Evolutionary conservation across 2,888 invertebrate genomes (phyloP).

Genomic region (Aplocera efformata): DNA sequence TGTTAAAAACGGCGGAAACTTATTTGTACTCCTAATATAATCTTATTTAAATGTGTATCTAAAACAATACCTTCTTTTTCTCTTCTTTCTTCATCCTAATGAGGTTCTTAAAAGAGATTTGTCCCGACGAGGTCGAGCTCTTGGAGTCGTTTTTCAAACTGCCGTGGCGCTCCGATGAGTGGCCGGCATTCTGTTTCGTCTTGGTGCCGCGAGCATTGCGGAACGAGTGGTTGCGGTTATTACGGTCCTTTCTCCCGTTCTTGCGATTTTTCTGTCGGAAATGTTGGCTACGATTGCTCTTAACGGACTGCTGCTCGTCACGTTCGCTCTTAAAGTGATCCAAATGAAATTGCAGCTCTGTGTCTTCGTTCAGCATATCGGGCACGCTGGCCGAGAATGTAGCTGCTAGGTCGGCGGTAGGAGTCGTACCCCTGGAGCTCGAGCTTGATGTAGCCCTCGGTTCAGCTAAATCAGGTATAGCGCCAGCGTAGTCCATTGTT

Average conservation of each 20-base stretch:
- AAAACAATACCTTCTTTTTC: constrained; percentile 41
- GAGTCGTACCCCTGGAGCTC: constrained; percentile 82
- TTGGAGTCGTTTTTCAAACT: constrained; percentile 53
- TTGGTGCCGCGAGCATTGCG: constrained; percentile 48
- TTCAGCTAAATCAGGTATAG: too few species aligned
- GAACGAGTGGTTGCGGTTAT: constrained; percentile 46
- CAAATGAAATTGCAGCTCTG: constrained; percentile 59
- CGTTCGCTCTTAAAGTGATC: constrained; percentile 67
- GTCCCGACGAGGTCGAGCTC: constrained; percentile 56
- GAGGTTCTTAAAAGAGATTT: constrained; percentile 55
- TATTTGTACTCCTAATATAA: too few species aligned
- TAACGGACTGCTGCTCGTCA: too few species aligned
- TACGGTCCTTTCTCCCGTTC: constrained; percentile 5
- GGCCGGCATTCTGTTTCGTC: constrained; percentile 40
- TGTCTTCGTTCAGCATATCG: constrained; percentile 47
- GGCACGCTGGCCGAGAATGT: constrained; percentile 59
- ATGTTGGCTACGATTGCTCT: too few species aligned
- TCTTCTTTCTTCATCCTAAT: constrained; percentile 50
- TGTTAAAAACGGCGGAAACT: too few species aligned
- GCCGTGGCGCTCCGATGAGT: constrained; percentile 46
- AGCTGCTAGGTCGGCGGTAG: constrained; percentile 63
- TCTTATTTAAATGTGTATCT: too few species aligned
- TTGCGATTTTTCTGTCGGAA: too few species aligned
- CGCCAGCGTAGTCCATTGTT: too few species aligned
- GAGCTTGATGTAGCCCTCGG: constrained; percentile 73